Base-by-base conservation (phyloP, 1,140 invertebrate species). In the Chironomus tepperi region DNA sequence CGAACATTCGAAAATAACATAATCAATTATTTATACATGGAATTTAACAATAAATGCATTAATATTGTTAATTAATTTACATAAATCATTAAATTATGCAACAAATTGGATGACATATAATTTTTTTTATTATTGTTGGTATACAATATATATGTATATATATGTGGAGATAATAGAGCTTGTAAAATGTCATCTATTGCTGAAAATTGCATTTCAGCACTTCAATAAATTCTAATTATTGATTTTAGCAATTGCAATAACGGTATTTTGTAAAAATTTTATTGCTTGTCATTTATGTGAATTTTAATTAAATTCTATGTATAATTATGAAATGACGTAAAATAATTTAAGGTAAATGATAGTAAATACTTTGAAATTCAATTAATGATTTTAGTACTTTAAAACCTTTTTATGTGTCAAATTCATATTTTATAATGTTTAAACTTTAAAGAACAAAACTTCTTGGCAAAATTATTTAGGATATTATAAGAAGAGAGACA, bases 41-140 rank as follows among this genome's bases (percentile, higher is more conserved):
- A 57, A 15, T 57, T 12, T 15, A n/a, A 12, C 47, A 57, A n/a
- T 57, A 57, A 57, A n/a, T 57, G 47, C 24, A 34, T 57, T 12
- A 57, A 57, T 57, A 57, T 57, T 57, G 47, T 57, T 57, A 57
- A 57, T 57, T 57, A 57, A 57, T 57, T 57, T 57, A 57, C 47
- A 57, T 57, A 57, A 57, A 57, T 57, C 47, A 57, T 57, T 57
- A 57, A 57, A 57, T 57, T 57, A 57, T 57, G 47, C 47, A 57
- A 57, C 47, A 57, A 57, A 57, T 57, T 15, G n/a, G 47, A 15
- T 57, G 47, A 57, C 47, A 57, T 57, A 57, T 57, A 57, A 12
- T 57, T 57, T 57, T 57, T 57, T 57, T 5, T 57, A 15, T 15
- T 57, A 5, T 57, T 12, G 3, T 15, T 34, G 24, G 24, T 2